Evolutionary conservation across 2,113 vertebrate genomes (phyloP), one percentile per base, ranked within the genome.

Genomic region (Mola mola): DNA sequence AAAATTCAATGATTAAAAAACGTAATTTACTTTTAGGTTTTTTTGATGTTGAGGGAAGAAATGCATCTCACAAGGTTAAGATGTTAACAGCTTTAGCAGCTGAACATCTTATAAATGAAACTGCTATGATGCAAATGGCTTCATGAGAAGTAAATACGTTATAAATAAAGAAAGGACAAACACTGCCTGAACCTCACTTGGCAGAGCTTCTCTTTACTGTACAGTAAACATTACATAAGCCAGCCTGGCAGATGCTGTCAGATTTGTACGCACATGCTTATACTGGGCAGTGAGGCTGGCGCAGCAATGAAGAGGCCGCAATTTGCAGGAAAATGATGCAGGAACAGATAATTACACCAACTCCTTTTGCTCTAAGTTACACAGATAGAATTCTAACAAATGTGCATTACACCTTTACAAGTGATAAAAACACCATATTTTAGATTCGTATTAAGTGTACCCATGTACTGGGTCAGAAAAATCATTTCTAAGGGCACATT

Each of bases 151-250:
- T 29, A 8, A 29, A 8, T 29, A 4, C 28, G 8, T 4, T 29
- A 8, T 25, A 13, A 58, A 26, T 8, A 6, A 56, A 11, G 16
- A 13, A 5, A 22, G 19, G 40, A 72, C 65, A 71, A 72, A 66
- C 55, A 75, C 12, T 28, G 25, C 40, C 28, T 75, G 62, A 22
- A 51, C 46, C 66, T 58, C 38, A 22, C 61, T 62, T 48, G 50
- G 63, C 51, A 50, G 36, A 17, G 55, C 47, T 58, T 58, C 3
- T 4, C 56, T n/a, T 46, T n/a, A 33, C 48, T 52, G 52, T 62
- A 71, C 49, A 68, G 49, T 29, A 24, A 63, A 47, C 37, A 56
- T 79, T 80, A 73, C 71, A 48, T 74, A 71, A 80, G 67, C 13
- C 28, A 17, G 42, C 29, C 65, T 41, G 52, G 59, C 62, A 67